Percentiles rank a stretch among this genome's conserved stretches.
phyloP scores from a whole-genome alignment of 2,797 vertebrate genomes.

The Iguana delicatissima region DNA sequence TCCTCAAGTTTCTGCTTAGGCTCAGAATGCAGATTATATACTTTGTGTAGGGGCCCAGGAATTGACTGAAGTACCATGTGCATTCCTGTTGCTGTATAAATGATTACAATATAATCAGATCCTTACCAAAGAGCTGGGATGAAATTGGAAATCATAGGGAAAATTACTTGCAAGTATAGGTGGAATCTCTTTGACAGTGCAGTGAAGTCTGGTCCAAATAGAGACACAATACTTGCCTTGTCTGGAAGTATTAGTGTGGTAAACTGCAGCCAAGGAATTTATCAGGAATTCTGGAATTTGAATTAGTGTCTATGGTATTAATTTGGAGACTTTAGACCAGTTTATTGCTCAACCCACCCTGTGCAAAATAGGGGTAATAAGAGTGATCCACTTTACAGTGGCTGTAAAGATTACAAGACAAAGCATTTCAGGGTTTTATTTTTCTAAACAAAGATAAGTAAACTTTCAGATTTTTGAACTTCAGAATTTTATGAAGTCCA shows the following conservation, averaged over 20 bases:
- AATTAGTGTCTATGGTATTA: neutral
- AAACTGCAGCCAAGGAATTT: neutral
- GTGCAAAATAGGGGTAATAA: neutral
- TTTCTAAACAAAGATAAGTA: neutral
- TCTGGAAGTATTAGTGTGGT: neutral
- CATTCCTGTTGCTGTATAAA: neutral
- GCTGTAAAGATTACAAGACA: neutral
- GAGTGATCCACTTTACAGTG: neutral
- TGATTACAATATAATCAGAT: neutral
- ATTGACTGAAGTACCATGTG: too few species aligned
- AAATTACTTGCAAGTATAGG: neutral
- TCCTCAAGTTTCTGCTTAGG: neutral
- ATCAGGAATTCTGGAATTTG: neutral
- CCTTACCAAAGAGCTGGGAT: neutral
- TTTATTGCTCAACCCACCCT: neutral
- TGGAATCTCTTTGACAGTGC: neutral
- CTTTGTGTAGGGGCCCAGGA: neutral
- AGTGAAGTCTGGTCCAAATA: neutral
- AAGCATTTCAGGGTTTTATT: neutral
- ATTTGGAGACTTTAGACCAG: neutral
- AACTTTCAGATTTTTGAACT: neutral
- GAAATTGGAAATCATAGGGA: neutral
- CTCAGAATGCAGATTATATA: neutral
- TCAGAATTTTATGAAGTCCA: neutral
- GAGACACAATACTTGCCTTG: neutral